Conservation (phyloP, 2,113 vertebrate genomes). For the Otolemur garnettii region DNA sequence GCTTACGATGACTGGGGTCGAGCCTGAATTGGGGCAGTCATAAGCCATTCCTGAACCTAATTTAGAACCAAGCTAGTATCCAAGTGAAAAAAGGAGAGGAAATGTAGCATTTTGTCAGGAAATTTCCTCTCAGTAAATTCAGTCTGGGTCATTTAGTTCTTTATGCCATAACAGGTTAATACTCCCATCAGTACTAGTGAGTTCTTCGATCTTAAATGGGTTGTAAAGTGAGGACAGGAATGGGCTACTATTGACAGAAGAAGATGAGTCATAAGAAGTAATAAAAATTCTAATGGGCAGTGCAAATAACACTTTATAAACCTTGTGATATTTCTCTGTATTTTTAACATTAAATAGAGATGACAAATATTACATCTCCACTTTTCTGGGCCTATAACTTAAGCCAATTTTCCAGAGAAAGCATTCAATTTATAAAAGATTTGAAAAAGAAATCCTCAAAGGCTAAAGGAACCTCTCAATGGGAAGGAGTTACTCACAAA, state of each 20-base stretch:
- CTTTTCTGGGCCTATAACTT: neutral
- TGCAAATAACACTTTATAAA: neutral
- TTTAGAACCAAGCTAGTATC: neutral
- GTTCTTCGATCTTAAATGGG: neutral
- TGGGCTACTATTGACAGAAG: neutral
- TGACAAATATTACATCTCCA: neutral
- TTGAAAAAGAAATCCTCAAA: slow-evolving; percentile 42
- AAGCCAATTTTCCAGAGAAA: slow-evolving; percentile 46
- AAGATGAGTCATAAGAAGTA: neutral
- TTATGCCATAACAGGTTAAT: neutral
- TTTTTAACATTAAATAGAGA: slow-evolving; percentile 21
- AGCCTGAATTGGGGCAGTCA: neutral
- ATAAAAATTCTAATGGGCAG: neutral
- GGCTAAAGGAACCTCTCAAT: neutral
- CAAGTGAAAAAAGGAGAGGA: neutral
- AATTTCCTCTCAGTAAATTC: slow-evolving; percentile 16
- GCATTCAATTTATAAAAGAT: neutral
- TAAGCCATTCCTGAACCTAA: neutral
- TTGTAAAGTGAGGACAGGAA: neutral
- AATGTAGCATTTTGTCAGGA: neutral
- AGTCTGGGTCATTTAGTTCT: neutral
- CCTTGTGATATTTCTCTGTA: slow-evolving; percentile 3
- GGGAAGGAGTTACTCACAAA: neutral
- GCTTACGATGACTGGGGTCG: neutral
- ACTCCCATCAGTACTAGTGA: neutral